Conservation (phyloP, 2,113 vertebrate genomes). For the Spermophilus dauricus region DNA sequence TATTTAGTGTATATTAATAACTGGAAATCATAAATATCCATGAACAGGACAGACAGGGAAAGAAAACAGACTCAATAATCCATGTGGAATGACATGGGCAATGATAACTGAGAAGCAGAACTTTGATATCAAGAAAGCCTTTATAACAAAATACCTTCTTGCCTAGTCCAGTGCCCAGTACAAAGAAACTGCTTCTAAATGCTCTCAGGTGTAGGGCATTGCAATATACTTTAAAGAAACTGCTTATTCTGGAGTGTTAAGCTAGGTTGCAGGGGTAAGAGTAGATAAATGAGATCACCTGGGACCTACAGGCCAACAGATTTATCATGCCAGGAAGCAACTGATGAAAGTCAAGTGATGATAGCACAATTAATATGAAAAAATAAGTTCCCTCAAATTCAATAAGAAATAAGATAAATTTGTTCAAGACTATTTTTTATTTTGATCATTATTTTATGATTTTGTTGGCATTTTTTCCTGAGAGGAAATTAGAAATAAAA, state of each 20-base stretch:
- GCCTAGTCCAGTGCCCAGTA: not conserved
- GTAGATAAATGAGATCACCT: not conserved
- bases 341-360: not conserved
- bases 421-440: not conserved
- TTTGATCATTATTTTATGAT: not conserved
- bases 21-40: not conserved
- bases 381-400: not conserved
- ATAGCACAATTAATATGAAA: not conserved
- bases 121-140: not conserved
- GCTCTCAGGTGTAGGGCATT: not conserved
- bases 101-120: not conserved
- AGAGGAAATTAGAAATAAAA: not conserved
- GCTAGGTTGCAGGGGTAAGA: not conserved
- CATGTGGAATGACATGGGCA: not conserved
- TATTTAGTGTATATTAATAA: not conserved
- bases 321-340: not conserved
- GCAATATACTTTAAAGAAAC: not conserved
- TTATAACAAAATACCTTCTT: not conserved
- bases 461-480: not conserved
- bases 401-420: not conserved
- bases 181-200: not conserved
- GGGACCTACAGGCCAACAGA: not conserved
- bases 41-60: not conserved
- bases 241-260: not conserved
- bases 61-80: not conserved